phyloP scores from a whole-genome alignment of 2,888 invertebrate species.

The Cephus pulcher region DNA sequence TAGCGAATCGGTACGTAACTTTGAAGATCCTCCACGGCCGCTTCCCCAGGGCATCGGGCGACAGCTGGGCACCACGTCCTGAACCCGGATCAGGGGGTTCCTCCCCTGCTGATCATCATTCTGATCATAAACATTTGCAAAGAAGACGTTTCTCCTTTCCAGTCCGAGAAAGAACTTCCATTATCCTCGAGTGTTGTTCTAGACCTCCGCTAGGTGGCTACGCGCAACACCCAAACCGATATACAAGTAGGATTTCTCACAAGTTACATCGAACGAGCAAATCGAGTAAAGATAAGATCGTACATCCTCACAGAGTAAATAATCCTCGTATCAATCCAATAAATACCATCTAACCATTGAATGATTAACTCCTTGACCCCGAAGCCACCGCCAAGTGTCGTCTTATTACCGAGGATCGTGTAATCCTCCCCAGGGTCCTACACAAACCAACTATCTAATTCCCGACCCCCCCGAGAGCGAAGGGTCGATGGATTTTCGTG shows the following conservation, averaged over 20 bases:
- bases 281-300: background rate
- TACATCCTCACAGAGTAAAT: background rate
- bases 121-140: background rate
- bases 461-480: background rate
- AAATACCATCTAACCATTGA: background rate
- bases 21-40: too few species aligned
- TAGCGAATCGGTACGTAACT: too few species aligned
- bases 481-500: background rate
- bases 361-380: background rate
- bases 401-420: background rate
- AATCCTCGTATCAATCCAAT: background rate
- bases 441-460: background rate
- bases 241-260: too few species aligned
- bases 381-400: background rate
- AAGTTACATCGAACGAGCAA: background rate
- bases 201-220: background rate
- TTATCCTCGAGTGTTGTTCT: background rate
- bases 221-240: background rate
- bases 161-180: background rate
- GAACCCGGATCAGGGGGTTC: too few species aligned
- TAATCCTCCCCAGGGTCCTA: background rate
- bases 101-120: too few species aligned
- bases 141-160: background rate
- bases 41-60: too few species aligned
- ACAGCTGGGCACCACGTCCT: too few species aligned